Conservation (phyloP, 2,113 vertebrate genomes). For the Calidris pygmaea region DNA sequence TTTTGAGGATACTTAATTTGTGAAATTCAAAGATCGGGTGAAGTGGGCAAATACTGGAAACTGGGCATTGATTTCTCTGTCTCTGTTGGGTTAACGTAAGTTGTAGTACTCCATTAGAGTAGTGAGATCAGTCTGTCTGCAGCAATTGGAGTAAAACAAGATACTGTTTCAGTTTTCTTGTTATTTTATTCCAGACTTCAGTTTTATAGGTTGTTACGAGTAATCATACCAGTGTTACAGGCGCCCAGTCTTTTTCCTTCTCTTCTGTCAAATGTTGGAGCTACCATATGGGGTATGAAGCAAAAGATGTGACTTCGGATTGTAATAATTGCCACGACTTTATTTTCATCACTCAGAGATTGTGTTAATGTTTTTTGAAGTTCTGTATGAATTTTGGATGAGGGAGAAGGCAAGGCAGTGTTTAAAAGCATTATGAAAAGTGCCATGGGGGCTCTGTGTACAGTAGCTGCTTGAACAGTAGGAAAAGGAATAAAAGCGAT, state of each 20-base stretch:
- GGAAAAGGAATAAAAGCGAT: background rate
- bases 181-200: background rate
- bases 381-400: background rate
- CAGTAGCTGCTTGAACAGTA: background rate
- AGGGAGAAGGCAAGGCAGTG: background rate
- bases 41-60: background rate
- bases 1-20: background rate
- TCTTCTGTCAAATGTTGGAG: background rate
- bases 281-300: background rate
- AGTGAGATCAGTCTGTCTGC: background rate
- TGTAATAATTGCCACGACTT: background rate
- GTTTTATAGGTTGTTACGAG: background rate
- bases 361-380: background rate
- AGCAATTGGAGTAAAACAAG: background rate
- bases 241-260: background rate
- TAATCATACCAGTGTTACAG: background rate
- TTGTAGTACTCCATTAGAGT: background rate
- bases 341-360: background rate
- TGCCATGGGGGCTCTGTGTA: background rate
- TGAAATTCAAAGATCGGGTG: background rate
- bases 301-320: background rate
- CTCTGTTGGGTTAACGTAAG: background rate
- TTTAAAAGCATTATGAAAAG: background rate
- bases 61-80: background rate
- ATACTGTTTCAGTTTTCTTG: background rate